Base-by-base conservation (phyloP, 2,113 vertebrate species). In the Xenopus laevis region DNA sequence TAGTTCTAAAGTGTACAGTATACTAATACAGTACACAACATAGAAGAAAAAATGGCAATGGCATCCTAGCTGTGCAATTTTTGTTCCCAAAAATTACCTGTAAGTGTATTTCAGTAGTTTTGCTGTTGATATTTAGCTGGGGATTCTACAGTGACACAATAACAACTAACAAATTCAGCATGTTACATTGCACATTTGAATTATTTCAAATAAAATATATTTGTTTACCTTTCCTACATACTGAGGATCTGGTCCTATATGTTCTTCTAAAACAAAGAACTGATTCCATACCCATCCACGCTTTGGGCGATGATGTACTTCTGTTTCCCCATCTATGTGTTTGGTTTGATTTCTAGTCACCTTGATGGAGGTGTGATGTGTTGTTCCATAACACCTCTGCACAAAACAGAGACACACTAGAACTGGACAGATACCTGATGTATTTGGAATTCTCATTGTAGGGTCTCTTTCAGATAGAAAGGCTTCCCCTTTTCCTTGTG, bases 191-290 rank as follows among this genome's bases (percentile, higher is more conserved):
- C 1, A 27, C 23, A 27, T 27, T 27, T 27, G 23, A 27, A 27
- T 27, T 27, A 27, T 2, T 27, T 27, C 23, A 27, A 27, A 27
- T 27, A 27, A 27, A 27, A 27, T 27, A 27, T 27, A 27, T 27
- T 27, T 27, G 1, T 47, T 82, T 95, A 98, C 97, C 93, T 99
- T 99, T 85, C 97, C 97, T 68, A 99, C 96, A 77, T 99, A 98
- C 73, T 99, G 97, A 68, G 94, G 92, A 57, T 99, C 95, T 68
- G 95, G 90, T 87, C 97, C 97, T 85, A 98, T 93, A 75, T 99
- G 96, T 88, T 99, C 97, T 94, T 99, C 97, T 96, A 99, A 95
- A 94, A 99, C 96, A 91, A 99, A 99, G 95, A 99, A 99, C 88
- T 99, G 97, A 87, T 99, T 99, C 97, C 97, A 99, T 79, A 99